A percentile compares a stretch with the other conserved stretches of the same genome.
Conservation (phyloP, 2,888 invertebrate species). For the Drosophila dives region DNA sequence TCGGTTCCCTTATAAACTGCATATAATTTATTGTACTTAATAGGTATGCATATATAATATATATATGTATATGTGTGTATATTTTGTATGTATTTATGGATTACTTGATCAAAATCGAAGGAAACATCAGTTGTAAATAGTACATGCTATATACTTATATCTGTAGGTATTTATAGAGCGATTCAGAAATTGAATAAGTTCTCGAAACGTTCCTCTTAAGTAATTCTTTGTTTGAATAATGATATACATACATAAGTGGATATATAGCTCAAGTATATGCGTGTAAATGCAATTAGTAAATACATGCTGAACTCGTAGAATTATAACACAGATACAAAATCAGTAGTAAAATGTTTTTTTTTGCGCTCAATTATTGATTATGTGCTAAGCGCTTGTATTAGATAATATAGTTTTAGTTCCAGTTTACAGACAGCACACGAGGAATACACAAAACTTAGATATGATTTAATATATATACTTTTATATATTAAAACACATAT, state of each 20-base stretch:
- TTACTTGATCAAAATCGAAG: conserved; percentile 56
- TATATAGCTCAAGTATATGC: conserved; percentile 20
- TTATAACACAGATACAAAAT: conserved; percentile 75
- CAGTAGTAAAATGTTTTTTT: conserved; percentile 56
- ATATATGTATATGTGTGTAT: background rate
- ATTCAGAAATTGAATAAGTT: conserved; percentile 8
- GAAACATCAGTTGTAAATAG: conserved; percentile 61
- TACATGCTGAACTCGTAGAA: conserved; percentile 50
- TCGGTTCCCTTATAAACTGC: conserved; percentile 27
- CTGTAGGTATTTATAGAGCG: conserved; percentile 19
- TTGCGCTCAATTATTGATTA: conserved; percentile 13
- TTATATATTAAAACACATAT: conserved; percentile 11
- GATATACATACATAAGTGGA: conserved; percentile 20
- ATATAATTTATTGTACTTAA: conserved; percentile 70
- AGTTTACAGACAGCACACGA: conserved; percentile 49
- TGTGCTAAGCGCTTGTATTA: conserved; percentile 39
- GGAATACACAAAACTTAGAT: conserved; percentile 54
- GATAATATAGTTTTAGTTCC: conserved; percentile 46
- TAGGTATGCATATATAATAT: conserved; percentile 59
- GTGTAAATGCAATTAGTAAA: conserved; percentile 10
- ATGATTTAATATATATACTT: conserved; percentile 7
- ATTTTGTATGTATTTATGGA: conserved; percentile 31
- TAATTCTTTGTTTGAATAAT: conserved; percentile 5
- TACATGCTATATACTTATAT: conserved; percentile 31
- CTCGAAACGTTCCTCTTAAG: conserved; percentile 4